Base-by-base conservation (phyloP, 2,113 vertebrate species). In the Lycocorax pyrrhopterus region DNA sequence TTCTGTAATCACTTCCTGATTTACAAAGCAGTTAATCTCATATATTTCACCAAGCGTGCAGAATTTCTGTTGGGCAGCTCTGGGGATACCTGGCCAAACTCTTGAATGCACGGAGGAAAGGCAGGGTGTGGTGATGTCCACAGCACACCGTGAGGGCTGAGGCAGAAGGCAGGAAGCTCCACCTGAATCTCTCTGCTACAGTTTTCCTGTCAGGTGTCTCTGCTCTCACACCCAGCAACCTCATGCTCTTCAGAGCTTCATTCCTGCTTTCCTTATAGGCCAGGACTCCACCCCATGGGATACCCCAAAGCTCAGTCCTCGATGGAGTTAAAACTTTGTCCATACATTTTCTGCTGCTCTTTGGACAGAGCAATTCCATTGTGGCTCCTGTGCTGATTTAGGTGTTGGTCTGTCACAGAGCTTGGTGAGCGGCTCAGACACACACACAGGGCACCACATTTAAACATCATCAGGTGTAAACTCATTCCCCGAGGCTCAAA, bases 371-470 rank as follows among this genome's bases (percentile, higher is more conserved):
- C 30, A 18, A 17, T 7, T 14, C 35, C 4, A 0, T 4, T 0
- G 8, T 55, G 23, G 29, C 16, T 62, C 5, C 52, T 33, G 43
- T 13, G 19, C 37, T 6, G 13, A 4, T 9, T 7, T 5, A 18
- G 58, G n/a, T 13, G 10, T 7, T 27, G 59, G 27, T n/a, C 9
- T 27, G 27, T 15, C n/a, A 29, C n/a, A 55, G 62, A 75, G 60
- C 59, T 58, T 4, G 0, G 23, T 1, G 33, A 5, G 21, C 1
- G 0, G 4, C 32, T 1, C 33, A n/a, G n/a, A 6, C 46, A 5
- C 35, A 21, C 35, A 56, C 52, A 21, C n/a, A 30, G 12, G 7
- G 6, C 55, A 84, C 16, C 56, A 27, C 9, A n/a, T 27, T 11
- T 6, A 44, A 64, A 33, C 62, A 52, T 2, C 30, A 26, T 1